These are phyloP conservation scores for Galaxea fascicularis DNA, from an alignment of 92 coral and sea anemone genomes.

Conservation along the genomic window DNA sequence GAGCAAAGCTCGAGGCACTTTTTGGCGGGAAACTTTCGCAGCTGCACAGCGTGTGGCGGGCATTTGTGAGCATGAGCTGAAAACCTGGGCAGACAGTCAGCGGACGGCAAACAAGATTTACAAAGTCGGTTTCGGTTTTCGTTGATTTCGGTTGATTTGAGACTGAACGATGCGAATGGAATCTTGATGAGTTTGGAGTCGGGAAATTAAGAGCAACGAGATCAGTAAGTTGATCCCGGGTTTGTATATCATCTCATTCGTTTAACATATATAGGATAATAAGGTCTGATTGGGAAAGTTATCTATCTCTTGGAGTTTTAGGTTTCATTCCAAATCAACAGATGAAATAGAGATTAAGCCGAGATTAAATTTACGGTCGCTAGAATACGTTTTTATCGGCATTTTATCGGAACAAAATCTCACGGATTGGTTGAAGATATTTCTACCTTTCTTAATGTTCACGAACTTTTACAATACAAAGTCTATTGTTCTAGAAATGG, in stretches of 20 bases:
- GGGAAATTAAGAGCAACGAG: not conserved
- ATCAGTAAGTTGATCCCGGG: constrained; percentile 26
- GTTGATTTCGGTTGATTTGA: not conserved
- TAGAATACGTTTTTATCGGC: not conserved
- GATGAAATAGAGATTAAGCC: not conserved
- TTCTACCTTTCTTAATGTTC: not conserved
- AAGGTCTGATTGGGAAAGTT: not conserved
- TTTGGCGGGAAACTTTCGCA: constrained; percentile 48
- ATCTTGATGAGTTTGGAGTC: constrained; percentile 11
- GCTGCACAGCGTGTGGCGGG: constrained; percentile 50
- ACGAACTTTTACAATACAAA: not conserved
- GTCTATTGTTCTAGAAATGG: not conserved
- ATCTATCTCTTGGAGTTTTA: not conserved
- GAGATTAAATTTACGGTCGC: not conserved
- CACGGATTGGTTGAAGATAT: not conserved
- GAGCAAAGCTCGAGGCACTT: not conserved
- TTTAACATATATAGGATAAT: not conserved
- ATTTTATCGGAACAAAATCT: not conserved
- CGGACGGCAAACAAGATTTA: constrained; percentile 31
- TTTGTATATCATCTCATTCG: not conserved
- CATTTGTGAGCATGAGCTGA: not conserved
- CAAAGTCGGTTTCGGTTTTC: constrained; percentile 14
- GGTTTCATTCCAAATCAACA: constrained; percentile 15
- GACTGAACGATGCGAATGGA: not conserved
- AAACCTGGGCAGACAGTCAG: constrained; percentile 45